These are phyloP conservation scores for Gyrodactylus bullatarudis DNA, from an alignment of 1,140 invertebrate species.

Conservation along the genomic window DNA sequence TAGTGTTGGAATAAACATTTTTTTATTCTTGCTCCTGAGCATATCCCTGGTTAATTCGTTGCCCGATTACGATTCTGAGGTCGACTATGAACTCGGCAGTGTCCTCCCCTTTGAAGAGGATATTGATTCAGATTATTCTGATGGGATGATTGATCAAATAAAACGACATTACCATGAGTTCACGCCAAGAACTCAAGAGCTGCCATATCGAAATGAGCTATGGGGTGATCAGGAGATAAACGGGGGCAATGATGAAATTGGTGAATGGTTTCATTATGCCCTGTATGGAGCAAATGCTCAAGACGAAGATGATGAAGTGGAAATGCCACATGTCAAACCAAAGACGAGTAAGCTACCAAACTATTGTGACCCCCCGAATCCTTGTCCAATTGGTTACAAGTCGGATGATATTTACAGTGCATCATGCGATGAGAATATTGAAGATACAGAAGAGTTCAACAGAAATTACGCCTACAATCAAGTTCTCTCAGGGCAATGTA, in stretches of 20 bases:
- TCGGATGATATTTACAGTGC: not conserved
- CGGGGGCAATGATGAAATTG: not conserved
- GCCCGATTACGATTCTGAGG: no score
- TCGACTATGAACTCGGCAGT: no score
- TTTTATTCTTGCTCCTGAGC: no score
- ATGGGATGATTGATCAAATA: no score
- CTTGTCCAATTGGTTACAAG: not conserved
- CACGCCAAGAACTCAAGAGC: not conserved
- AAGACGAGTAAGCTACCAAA: not conserved
- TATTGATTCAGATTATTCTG: no score
- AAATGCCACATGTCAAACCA: not conserved
- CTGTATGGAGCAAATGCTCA: not conserved
- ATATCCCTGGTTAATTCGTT: no score
- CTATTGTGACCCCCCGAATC: not conserved
- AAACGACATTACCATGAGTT: not conserved
- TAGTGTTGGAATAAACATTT: no score
- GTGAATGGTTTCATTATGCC: not conserved
- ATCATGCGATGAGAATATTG: not conserved
- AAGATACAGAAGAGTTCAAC: not conserved
- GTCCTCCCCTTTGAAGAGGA: no score
- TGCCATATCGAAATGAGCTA: not conserved
- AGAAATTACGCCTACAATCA: not conserved
- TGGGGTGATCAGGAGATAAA: not conserved
- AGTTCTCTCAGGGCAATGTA: not conserved
- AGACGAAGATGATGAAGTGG: not conserved